Base-by-base conservation (phyloP, 1,140 invertebrate genomes). In the Leptoteleia sp. region DNA sequence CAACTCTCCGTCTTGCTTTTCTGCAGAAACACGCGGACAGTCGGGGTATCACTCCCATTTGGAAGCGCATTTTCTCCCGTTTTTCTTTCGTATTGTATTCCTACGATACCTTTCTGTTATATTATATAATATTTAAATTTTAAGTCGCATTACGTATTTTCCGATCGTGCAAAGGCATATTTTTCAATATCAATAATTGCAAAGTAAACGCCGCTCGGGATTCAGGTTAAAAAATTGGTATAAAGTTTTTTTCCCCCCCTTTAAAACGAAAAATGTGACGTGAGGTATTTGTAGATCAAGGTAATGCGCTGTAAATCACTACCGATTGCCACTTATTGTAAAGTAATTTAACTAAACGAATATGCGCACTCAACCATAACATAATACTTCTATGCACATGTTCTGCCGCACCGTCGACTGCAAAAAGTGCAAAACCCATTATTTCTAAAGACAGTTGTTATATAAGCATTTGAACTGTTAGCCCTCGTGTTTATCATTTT, bases 341-440 rank as follows among this genome's bases (percentile, higher is more conserved):
- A 71, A 62, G 68, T 72, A 72, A 72, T 72, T 72, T 72, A 72
- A 64, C 57, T 62, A 72, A 64, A 62, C 68, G 68, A 72, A 72
- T 72, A 72, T 55, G 40, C n/a, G 55, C 57, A 43, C 1, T 64
- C 48, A 64, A 55, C 57, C 68, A 37, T 22, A 55, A 72, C 68
- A 55, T 48, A 47, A 47, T 55, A 62, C 57, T 42, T 12, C 7
- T 43, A 13, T 22, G 54, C 45, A 59, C 48, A 42, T 42, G 22
- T 16, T 5, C 15, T 48, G 15, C 48, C 27, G 7, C 13, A 7
- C 29, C 11, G 27, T 35, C 40, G 25, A 35, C n/a, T 65, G 22
- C 22, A 54, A 52, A 43, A 45, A 17, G 42, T 13, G 35, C 29
- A 55, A 45, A 67, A 45, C 48, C 29, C 25, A 45, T 25, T 31